These are phyloP conservation scores for Centropus unirufus DNA, from an alignment of 2,113 vertebrate species.

Conservation along the genomic window DNA sequence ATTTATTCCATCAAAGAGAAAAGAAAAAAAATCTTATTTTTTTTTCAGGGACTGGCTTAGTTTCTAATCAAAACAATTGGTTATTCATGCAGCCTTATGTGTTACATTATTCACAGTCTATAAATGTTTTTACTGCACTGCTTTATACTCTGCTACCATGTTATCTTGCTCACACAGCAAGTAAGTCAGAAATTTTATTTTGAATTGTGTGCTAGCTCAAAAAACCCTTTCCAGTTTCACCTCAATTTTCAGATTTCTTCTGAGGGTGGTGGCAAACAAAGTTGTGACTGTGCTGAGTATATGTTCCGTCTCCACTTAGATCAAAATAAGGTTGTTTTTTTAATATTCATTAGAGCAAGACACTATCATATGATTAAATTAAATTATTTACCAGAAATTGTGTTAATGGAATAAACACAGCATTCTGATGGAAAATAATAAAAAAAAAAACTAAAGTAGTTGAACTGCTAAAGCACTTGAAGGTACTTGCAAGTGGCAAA, in stretches of 20 bases:
- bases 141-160: neutral
- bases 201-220: neutral
- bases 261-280: neutral
- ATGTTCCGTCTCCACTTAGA: neutral
- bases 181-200: neutral
- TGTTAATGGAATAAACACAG: conserved; percentile 15
- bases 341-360: neutral
- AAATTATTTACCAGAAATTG: conserved; percentile 10
- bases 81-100: neutral
- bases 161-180: neutral
- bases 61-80: neutral
- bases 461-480: neutral
- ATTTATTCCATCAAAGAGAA: neutral
- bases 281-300: too few relatives aligned
- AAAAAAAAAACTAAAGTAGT: neutral
- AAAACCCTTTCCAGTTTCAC: neutral
- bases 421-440: neutral
- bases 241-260: neutral
- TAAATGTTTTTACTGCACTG: neutral
- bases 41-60: neutral
- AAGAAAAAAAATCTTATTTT: neutral
- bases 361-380: neutral
- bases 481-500: neutral
- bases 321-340: neutral
- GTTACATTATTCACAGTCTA: neutral